Base-by-base conservation (phyloP, 2,888 invertebrate species). In the Tineola bisselliella region DNA sequence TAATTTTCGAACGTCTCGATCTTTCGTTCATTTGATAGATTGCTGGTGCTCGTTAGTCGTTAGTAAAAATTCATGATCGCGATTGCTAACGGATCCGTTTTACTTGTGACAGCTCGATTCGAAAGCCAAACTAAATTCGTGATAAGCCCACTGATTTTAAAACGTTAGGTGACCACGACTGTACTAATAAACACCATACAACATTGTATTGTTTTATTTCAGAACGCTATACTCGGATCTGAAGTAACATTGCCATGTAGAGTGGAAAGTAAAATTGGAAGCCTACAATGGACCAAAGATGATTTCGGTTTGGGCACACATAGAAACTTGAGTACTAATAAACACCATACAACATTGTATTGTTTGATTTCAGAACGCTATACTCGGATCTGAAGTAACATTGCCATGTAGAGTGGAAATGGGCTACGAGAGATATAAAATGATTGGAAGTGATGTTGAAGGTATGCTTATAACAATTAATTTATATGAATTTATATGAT, bases 361-460 rank as follows among this genome's bases (percentile, higher is more conserved):
- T 59, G 60, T 66, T 62, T 66, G 60, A 10, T 62, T 66, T 63
- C 90, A 94, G 87, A 95, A 94, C 65, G 96, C 96, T 0, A 93
- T 95, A 61, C 92, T 95, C 44, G 97, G 97, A 18, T 92, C 94
- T 61, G 89, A 93, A 61, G 95, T 96, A 58, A 95, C 96, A 8
- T 87, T 98, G 54, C 96, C 96, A 0, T 98, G 98, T 77, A 89
- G 94, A 17, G 95, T 98, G 43, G 92, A 94, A 76, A 91, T n/a
- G n/a, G 96, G 96, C n/a, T 98, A 94, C 87, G 95, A 96, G 62
- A 89, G 98, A 62, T 98, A 98, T 86, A 90, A 92, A 61, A 98
- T 99, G 98, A 92, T 97, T 67, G 98, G 98, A 65, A 96, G 94
- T 80, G 96, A 97, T 79, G 95, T 95, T 79, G 96, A 96, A 90